These are phyloP conservation scores for Stictonetta naevosa DNA, from an alignment of 2,113 vertebrate genomes.

Conservation along the genomic window DNA sequence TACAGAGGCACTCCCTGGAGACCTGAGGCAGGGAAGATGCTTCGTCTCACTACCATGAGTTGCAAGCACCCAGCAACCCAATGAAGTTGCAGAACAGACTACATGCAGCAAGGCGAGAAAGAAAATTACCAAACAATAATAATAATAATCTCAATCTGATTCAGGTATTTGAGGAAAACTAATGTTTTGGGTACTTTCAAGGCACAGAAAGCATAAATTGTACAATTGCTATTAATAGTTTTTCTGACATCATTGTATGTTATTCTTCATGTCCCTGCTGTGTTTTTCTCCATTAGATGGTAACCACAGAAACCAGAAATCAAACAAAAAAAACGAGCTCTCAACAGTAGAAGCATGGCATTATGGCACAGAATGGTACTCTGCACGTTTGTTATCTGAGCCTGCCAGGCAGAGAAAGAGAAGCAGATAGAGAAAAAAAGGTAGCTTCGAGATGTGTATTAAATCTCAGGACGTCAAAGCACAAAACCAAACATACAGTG, in stretches of 20 bases:
- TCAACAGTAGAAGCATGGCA: not conserved
- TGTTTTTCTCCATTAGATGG: not conserved
- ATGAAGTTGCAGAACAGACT: not conserved
- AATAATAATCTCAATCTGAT: not conserved
- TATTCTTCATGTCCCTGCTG: not conserved
- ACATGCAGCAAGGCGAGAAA: not conserved
- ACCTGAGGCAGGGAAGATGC: not conserved
- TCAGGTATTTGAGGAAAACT: not conserved
- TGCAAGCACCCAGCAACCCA: not conserved
- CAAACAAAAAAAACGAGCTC: not conserved
- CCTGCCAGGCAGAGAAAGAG: not conserved
- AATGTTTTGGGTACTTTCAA: not conserved
- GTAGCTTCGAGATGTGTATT: not conserved
- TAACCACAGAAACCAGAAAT: conserved; percentile 28
- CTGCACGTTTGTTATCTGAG: not conserved
- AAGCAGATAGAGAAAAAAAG: not conserved
- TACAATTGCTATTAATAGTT: not conserved
- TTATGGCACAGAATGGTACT: not conserved
- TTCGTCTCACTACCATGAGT: not conserved
- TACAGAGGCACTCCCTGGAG: not conserved
- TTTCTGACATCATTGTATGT: not conserved
- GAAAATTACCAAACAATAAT: not conserved
- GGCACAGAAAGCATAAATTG: not conserved
- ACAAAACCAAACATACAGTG: not conserved
- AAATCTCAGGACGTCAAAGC: not conserved